phyloP scores from a whole-genome alignment of 2,797 vertebrate genomes.

The Mormyrus proboscirostris region DNA sequence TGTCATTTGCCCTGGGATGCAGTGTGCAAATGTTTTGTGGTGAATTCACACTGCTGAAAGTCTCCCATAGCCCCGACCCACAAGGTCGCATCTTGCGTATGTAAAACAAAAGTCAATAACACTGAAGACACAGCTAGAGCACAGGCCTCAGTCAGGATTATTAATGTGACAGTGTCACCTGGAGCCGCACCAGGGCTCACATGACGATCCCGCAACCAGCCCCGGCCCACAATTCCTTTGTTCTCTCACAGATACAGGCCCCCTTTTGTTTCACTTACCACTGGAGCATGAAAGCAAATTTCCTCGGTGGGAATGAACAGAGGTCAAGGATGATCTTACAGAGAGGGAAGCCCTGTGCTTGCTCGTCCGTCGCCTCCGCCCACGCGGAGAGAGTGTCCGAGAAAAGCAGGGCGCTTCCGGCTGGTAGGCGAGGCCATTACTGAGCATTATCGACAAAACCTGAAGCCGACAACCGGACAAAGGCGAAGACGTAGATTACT shows the following conservation, averaged over 20 bases:
- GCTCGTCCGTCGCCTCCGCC: background rate
- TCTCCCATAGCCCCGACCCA: background rate
- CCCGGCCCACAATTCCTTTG: slow-evolving; percentile 25
- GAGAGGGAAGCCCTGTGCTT: slow-evolving; percentile 21
- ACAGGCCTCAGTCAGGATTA: background rate
- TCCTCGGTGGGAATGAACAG: slow-evolving; percentile 22
- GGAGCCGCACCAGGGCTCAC: background rate
- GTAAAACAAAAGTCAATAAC: background rate
- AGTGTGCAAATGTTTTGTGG: background rate
- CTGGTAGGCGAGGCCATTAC: background rate
- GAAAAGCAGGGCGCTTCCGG: background rate
- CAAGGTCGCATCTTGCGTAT: background rate
- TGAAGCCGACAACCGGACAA: background rate
- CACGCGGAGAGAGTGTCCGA: background rate
- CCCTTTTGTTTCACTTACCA: slow-evolving; percentile 12
- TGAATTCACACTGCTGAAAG: background rate
- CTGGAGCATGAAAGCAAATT: slow-evolving; percentile 25
- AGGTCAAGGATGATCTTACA: slow-evolving; percentile 27
- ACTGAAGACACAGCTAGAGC: background rate
- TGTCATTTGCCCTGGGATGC: background rate
- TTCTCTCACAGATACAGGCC: slow-evolving; percentile 35
- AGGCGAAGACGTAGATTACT: background rate
- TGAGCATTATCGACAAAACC: background rate
- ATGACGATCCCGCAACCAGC: background rate
- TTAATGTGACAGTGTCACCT: background rate